A percentile compares a stretch with the other conserved stretches of the same genome.
Conservation (phyloP, 2,888 invertebrate species). For the Caenorhabditis sp. region DNA sequence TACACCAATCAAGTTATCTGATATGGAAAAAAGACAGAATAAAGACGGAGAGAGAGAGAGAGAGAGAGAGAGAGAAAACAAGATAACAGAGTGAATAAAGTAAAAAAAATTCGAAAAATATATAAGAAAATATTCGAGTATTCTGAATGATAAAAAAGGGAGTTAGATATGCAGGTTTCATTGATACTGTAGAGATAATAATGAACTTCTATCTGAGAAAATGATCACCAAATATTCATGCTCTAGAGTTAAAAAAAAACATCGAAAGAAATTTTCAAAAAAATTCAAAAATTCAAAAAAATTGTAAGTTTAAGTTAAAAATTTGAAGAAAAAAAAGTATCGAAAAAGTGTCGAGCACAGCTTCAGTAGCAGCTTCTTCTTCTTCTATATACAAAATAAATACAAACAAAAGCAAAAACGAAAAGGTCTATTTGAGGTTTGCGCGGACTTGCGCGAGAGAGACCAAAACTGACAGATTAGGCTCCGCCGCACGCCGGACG, state of each 20-base stretch:
- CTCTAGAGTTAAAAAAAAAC: too few species aligned
- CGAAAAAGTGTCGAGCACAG: background rate
- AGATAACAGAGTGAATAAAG: too few species aligned
- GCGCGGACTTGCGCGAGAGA: background rate
- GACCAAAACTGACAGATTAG: constrained; percentile 1
- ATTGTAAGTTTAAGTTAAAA: too few species aligned
- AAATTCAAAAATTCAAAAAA: background rate
- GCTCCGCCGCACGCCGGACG: background rate
- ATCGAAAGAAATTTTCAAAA: background rate
- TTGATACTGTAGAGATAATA: too few species aligned
- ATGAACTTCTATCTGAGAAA: too few species aligned
- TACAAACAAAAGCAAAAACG: background rate
- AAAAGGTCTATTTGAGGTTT: background rate
- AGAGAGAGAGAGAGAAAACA: background rate
- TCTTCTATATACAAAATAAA: background rate
- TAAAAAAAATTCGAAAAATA: too few species aligned
- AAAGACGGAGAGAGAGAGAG: background rate
- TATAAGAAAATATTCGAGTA: too few species aligned
- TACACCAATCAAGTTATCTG: background rate
- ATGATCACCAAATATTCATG: too few species aligned
- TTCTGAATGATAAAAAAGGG: too few species aligned
- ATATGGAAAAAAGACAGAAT: background rate
- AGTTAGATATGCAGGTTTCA: too few species aligned
- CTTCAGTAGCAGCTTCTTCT: background rate
- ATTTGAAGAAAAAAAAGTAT: background rate